Base-by-base conservation (phyloP, 2,797 vertebrate species). In the Urocyon cinereoargenteus region DNA sequence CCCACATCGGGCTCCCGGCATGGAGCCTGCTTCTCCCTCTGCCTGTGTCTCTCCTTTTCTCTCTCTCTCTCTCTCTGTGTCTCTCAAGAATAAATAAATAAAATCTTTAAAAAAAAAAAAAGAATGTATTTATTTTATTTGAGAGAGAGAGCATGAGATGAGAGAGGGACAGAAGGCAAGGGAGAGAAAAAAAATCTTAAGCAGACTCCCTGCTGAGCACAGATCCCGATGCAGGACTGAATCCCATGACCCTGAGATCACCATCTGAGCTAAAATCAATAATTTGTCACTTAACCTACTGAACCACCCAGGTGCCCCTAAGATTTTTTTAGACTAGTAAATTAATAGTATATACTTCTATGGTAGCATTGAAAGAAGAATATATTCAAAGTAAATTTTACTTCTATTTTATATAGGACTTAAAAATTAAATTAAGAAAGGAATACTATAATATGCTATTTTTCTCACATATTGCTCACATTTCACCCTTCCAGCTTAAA, bases 381-480 rank as follows among this genome's bases (percentile, higher is more conserved):
- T 24, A 81, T 85, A 70, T 49, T 77, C 59, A 53, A 87, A 90
- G 0, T 51, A 45, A 78, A 66, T 40, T 70, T 73, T 49, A 64
- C 1, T 26, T 95, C 68, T 49, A 53, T 86, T 95, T 82, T 93
- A 24, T 66, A 11, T 19, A 85, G 0, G 0, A 84, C 31, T 70
- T 8, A 77, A 96, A 64, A 26, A 31, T 57, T 91, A 22, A 82
- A 86, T 93, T 90, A 92, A 86, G 61, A 62, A 86, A 59, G 72
- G 21, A 86, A 84, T 91, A 49, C 8, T 49, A 26, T 24, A 78
- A 40, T 55, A 72, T 19, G 16, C 2, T 64, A 40, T 55, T 81
- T 96, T 93, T 18, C 9, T 26, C 31, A 81, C 13, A 86, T 10
- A 53, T 26, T 45, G 45, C 22, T 73, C 31, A 55, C 11, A 79